Evolutionary conservation across 2,113 vertebrate species (phyloP), one percentile per base, ranked within the genome.

Genomic region (Otis tarda): DNA sequence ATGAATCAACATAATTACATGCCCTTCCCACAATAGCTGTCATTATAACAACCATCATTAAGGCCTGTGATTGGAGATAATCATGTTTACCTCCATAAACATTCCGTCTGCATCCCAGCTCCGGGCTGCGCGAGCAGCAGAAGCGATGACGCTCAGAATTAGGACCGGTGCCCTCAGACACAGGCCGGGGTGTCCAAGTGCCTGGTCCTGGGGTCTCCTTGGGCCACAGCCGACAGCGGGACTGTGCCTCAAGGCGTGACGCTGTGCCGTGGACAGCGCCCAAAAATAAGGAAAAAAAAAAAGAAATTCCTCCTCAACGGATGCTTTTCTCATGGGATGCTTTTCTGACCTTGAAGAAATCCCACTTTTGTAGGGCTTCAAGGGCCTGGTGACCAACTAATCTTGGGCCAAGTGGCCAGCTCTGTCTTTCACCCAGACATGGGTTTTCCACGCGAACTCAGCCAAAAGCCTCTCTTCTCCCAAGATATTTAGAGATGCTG

Each of bases 1-100:
- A 92, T 96, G 96, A 96, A 96, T 96, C 95, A 97, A 95, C 95
- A 93, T 96, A 97, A 97, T 97, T 96, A 97, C 87, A 89, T 9
- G 87, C 87, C 96, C 92, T 94, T 96, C 94, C 94, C 89, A 92
- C 96, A 96, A 94, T 69, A 83, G 93, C 87, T 96, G 96, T 95
- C 96, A 89, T 95, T 94, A 93, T 80, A 97, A 92, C 84, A 95
- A 93, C 92, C 96, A 69, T 96, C 95, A 96, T 97, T 97, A 97
- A 89, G 89, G 92, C 65, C 81, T 77, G 63, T 96, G 96, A 97
- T 97, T 95, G 96, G 95, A 95, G 89, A 94, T 97, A 97, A 97
- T 96, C 94, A 94, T 95, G 96, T 97, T 96, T 96, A 93, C 89
- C 89, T 96, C 94, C 77, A 92, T 69, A 96, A 96, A 95, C 95